Evolutionary conservation across 2,113 vertebrate genomes (phyloP).

Genomic region (Accipiter cooperii): DNA sequence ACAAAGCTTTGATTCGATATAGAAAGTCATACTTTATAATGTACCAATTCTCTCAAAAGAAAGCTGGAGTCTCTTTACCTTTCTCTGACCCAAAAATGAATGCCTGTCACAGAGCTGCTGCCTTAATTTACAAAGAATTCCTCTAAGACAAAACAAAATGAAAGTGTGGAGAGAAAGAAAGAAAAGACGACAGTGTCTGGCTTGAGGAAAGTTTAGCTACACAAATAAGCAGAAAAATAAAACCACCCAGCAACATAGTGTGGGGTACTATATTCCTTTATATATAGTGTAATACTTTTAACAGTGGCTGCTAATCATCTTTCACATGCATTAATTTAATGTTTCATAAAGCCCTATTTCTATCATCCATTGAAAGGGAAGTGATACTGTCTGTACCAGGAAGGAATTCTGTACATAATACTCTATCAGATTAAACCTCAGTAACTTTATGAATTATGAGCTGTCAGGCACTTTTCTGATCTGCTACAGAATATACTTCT

Average conservation of each 20-base stretch:
- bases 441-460: constrained; percentile 76
- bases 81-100: neutral
- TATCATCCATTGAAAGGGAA: constrained; percentile 50
- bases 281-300: neutral
- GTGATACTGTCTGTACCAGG: constrained; percentile 37
- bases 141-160: neutral
- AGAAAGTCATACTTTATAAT: neutral
- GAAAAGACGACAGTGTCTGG: neutral
- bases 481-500: constrained; percentile 77
- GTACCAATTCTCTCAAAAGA: neutral
- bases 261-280: neutral
- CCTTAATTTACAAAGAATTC: neutral
- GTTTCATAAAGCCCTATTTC: constrained; percentile 14
- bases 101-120: neutral
- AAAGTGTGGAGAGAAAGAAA: neutral
- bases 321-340: constrained; percentile 16
- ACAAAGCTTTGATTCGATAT: neutral
- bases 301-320: neutral
- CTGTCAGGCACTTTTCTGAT: constrained; percentile 74
- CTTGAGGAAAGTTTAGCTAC: neutral
- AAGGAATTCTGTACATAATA: constrained; percentile 71
- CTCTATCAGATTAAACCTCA: constrained; percentile 72
- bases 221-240: neutral
- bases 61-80: neutral
- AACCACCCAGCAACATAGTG: neutral